Conservation (phyloP, 2,113 vertebrate species). For the Lepus americanus region DNA sequence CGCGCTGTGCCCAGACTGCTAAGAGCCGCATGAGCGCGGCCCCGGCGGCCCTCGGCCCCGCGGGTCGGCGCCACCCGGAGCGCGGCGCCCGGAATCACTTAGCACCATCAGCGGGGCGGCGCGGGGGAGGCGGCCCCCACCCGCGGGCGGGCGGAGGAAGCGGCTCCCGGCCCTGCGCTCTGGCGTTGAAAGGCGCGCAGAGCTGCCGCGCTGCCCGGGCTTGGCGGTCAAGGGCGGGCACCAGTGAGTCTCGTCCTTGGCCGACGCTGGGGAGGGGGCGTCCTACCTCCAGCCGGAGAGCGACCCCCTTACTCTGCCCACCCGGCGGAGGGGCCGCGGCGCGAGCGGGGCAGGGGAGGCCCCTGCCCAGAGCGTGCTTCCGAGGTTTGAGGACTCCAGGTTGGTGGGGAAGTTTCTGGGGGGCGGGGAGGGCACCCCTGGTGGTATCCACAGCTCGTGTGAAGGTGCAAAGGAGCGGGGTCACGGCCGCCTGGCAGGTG, state of each 20-base stretch:
- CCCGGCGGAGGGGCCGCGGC: too few relatives aligned
- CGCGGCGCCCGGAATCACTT: background rate
- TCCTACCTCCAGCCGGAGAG: background rate
- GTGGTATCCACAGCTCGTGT: background rate
- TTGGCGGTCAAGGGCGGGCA: background rate
- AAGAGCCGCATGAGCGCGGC: background rate
- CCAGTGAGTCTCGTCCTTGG: background rate
- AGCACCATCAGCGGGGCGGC: background rate
- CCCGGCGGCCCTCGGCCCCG: background rate
- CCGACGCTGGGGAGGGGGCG: too few relatives aligned
- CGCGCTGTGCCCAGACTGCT: background rate
- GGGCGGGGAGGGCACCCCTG: background rate
- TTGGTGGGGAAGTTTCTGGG: background rate
- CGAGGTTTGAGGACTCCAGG: background rate
- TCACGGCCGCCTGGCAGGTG: too few relatives aligned
- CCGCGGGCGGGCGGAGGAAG: background rate
- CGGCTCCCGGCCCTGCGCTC: background rate
- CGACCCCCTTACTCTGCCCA: background rate
- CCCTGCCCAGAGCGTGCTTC: background rate
- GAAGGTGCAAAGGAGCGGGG: background rate
- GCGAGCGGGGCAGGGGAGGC: accelerated
- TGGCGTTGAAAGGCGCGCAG: background rate
- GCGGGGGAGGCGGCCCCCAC: background rate
- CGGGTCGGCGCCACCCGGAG: background rate
- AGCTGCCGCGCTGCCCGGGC: background rate